Conservation (phyloP, 2,797 vertebrate genomes). For the Hybognathus amarus region DNA sequence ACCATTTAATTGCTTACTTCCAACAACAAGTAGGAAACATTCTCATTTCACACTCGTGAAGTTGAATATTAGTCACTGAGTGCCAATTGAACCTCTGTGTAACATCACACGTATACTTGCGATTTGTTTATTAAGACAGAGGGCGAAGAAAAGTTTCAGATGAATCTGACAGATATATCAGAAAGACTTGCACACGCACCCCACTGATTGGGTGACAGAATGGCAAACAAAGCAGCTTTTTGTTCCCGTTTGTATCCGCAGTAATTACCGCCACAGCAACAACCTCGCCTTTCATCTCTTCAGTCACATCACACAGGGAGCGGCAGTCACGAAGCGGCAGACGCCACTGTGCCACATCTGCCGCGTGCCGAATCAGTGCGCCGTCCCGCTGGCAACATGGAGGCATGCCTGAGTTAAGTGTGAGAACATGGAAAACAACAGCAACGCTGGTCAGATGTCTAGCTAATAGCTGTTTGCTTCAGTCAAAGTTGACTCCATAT, state of each 20-base stretch:
- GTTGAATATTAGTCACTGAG: background rate
- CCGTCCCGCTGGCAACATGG: constrained; percentile 48
- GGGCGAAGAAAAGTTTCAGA: constrained; percentile 13
- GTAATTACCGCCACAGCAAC: constrained; percentile 63
- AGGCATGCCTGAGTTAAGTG: constrained; percentile 18
- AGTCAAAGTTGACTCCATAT: background rate
- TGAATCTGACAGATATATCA: constrained; percentile 19
- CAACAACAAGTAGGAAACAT: constrained; percentile 6
- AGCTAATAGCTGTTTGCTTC: background rate
- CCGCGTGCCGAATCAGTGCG: constrained; percentile 36
- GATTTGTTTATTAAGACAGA: constrained; percentile 17
- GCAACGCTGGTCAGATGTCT: constrained; percentile 3
- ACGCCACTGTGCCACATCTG: constrained; percentile 61
- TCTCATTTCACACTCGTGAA: constrained; percentile 13
- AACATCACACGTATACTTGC: constrained; percentile 21
- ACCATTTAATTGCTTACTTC: constrained; percentile 16
- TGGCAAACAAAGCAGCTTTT: constrained; percentile 61
- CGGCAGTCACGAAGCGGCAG: constrained; percentile 51
- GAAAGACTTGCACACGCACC: constrained; percentile 41
- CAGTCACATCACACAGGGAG: constrained; percentile 59
- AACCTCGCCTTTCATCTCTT: constrained; percentile 65
- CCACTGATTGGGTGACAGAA: constrained; percentile 54
- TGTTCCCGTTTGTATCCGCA: constrained; percentile 56
- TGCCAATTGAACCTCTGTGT: background rate
- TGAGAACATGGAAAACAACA: background rate